Evolutionary conservation across 1,140 invertebrate species (phyloP).

Genomic region (Lepidurus couesii): DNA sequence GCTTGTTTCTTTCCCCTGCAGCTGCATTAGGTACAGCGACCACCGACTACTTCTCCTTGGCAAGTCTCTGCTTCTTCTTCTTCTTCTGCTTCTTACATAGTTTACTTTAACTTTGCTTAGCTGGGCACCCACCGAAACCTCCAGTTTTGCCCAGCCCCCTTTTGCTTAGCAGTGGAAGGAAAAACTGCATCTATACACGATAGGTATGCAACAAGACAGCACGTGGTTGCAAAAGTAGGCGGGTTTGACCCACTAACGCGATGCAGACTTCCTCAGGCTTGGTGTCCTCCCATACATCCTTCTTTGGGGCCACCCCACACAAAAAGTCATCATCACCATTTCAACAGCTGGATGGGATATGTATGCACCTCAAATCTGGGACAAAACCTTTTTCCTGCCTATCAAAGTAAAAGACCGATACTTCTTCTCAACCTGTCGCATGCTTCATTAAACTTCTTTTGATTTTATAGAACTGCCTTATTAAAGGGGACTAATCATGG

Average conservation of each 20-base stretch:
- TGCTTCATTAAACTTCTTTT: conserved; percentile 11
- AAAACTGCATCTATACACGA: background rate
- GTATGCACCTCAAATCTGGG: background rate
- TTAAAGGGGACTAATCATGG: background rate
- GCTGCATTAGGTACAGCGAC: conserved; percentile 9
- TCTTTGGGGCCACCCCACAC: conserved; percentile 10
- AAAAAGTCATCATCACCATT: conserved; percentile 22
- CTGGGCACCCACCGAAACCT: background rate
- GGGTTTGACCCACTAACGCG: conserved; percentile 20
- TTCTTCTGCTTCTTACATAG: background rate
- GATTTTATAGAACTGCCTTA: background rate
- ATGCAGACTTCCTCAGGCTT: conserved; percentile 7
- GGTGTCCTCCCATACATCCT: conserved; percentile 12
- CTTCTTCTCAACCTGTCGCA: background rate
- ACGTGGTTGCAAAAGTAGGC: conserved; percentile 17
- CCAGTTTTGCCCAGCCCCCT: background rate
- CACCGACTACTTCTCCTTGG: background rate
- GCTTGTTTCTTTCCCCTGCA: conserved; percentile 18
- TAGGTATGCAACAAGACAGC: conserved; percentile 13
- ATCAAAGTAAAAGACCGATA: background rate
- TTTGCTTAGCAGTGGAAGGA: background rate
- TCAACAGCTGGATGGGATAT: background rate
- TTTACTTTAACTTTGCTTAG: background rate
- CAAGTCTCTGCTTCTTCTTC: background rate
- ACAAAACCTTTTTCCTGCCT: conserved; percentile 10